Conservation (phyloP, 2,113 vertebrate species). For the Oenanthe oenanthe region DNA sequence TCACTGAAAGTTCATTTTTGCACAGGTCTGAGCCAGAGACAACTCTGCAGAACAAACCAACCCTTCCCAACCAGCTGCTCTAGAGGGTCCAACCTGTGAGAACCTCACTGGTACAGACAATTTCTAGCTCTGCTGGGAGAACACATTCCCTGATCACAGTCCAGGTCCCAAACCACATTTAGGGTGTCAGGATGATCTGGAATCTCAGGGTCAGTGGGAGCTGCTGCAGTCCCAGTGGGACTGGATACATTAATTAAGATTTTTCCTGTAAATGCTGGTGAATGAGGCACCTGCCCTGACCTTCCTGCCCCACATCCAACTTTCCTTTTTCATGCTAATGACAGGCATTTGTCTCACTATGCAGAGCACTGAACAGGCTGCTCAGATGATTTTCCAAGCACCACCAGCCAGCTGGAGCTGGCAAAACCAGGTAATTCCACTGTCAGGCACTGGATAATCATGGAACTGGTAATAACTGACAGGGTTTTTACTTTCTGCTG, state of each 20-base stretch:
- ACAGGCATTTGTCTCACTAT: not conserved
- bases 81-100: rapidly evolving
- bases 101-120: too few species aligned
- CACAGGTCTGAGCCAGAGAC: not conserved
- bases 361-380: not conserved
- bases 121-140: not conserved
- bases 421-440: not conserved
- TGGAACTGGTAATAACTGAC: not conserved
- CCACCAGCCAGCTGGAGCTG: not conserved
- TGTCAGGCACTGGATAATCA: not conserved
- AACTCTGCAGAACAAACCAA: not conserved
- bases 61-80: rapidly evolving
- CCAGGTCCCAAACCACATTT: not conserved
- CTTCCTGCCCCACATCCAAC: not conserved
- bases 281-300: not conserved
- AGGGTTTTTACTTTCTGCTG: not conserved
- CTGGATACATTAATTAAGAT: rapidly evolving
- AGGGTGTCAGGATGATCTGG: rapidly evolving
- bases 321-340: not conserved
- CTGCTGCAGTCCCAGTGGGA: not conserved
- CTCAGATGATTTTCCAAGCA: not conserved
- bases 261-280: too few species aligned
- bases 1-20: rapidly evolving
- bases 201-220: not conserved
- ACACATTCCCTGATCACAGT: not conserved